Base-by-base conservation (phyloP, 2,888 invertebrate species). In the Hypomecis atomaria region DNA sequence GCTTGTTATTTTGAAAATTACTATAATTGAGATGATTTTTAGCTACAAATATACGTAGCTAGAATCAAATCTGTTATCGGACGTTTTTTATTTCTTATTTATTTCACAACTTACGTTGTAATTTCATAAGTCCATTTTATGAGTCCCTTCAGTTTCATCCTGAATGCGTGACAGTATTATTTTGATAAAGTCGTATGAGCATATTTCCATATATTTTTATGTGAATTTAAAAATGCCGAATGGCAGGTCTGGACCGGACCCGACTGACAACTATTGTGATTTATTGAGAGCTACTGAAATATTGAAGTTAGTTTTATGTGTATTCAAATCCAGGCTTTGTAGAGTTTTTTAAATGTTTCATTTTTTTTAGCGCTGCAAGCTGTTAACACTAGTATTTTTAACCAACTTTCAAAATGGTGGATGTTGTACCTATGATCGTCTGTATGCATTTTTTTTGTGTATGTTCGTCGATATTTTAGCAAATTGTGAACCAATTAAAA, bases 201-300 rank as follows among this genome's bases (percentile, higher is more conserved):
- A 44, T 57, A 38, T 49, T 50, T 56, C 36, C 23, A 52, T 44
- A 57, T 36, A 23, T 57, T 57, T 55, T 56, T 34, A 10, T n/a
- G 34, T 6, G 23, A 44, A 45, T 56, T 40, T 40, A 7, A 34
- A 44, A 37, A 33, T n/a, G 33, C 13, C 13, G 38, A 45, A 44
- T 48, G 48, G 7, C 37, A 50, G 37, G 11, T 8, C 37, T 8
- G 49, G 4, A 37, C 37, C 13, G 11, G 44, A 7, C 11, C 6
- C 37, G 37, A 13, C 8, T 11, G 44, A 45, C 10, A 36, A 8
- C 8, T 37, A 38, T 9, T 50, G 50, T 13, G 53, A 60, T 50
- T 44, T 34, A 42, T 23, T 40, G 34, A 1, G 23, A 38, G 34
- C 11, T 3, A 9, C 50, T 13, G 11, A 7, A 6, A 6, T 34